phyloP scores from a whole-genome alignment of 2,888 invertebrate genomes.

The Colostygia pectinataria region DNA sequence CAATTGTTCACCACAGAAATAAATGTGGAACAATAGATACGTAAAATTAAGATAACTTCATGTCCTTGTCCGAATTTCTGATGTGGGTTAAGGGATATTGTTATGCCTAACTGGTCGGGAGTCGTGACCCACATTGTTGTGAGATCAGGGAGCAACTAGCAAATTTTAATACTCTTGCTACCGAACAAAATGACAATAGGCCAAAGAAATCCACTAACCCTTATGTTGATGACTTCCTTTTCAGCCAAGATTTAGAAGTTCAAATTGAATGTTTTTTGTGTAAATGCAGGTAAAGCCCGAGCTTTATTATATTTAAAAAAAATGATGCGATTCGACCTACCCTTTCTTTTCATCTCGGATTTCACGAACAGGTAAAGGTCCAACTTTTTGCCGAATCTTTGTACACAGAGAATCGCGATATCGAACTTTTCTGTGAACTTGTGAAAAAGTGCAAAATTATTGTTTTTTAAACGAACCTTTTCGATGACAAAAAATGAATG shows the following conservation, averaged over 20 bases:
- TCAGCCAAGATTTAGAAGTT: slow-evolving; percentile 62
- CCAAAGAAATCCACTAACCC: slow-evolving; percentile 69
- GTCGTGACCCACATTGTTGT: slow-evolving; percentile 68
- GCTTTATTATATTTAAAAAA: slow-evolving; percentile 59
- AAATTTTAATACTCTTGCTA: slow-evolving; percentile 66
- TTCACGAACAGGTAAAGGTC: slow-evolving; percentile 80
- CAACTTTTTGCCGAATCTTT: slow-evolving; percentile 73
- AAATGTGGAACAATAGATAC: slow-evolving; percentile 29
- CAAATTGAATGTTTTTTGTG: slow-evolving; percentile 54
- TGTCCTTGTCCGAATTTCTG: slow-evolving; percentile 32
- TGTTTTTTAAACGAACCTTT: slow-evolving; percentile 75
- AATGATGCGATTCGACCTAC: slow-evolving; percentile 67
- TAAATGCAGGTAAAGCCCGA: slow-evolving; percentile 65
- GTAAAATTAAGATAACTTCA: slow-evolving; percentile 27
- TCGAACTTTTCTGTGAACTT: slow-evolving; percentile 70
- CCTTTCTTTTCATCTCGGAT: slow-evolving; percentile 78
- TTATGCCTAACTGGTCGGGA: slow-evolving; percentile 37
- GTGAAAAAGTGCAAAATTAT: slow-evolving; percentile 63
- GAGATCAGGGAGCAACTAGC: slow-evolving; percentile 68
- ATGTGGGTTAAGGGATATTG: slow-evolving; percentile 42
- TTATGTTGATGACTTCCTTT: slow-evolving; percentile 74
- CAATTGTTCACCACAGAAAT: slow-evolving; percentile 29
- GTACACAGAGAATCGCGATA: slow-evolving; percentile 69
- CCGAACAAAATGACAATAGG: slow-evolving; percentile 50
- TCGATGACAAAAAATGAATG: slow-evolving; percentile 62